phyloP scores from a whole-genome alignment of 2,797 vertebrate species.

The Otolemur crassicaudatus region DNA sequence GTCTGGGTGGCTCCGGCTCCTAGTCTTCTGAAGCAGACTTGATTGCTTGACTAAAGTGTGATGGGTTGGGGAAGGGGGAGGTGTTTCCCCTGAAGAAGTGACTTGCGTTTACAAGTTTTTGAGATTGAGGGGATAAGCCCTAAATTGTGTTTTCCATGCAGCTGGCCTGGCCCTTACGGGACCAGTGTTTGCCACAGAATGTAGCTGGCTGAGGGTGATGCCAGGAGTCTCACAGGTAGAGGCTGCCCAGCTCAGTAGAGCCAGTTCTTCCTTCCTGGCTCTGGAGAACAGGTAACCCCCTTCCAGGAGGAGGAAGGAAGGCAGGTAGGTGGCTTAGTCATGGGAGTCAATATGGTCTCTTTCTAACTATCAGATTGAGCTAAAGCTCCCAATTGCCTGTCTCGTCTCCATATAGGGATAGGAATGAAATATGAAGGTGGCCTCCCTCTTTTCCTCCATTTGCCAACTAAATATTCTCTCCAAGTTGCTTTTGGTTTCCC shows the following conservation, averaged over 20 bases:
- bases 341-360: neutral
- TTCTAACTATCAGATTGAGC: neutral
- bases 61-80: neutral
- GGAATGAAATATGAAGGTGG: neutral
- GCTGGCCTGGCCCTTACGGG: neutral
- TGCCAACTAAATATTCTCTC: neutral
- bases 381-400: neutral
- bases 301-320: neutral
- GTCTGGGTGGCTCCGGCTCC: neutral
- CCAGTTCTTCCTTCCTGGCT: neutral
- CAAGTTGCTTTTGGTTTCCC: neutral
- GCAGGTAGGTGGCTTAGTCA: neutral
- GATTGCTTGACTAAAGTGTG: neutral
- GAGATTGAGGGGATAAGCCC: neutral
- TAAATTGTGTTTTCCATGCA: neutral
- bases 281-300: neutral
- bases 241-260: rapidly evolving
- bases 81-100: neutral
- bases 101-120: neutral
- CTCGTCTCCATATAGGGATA: neutral
- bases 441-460: neutral
- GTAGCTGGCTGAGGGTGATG: no score
- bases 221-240: rapidly evolving
- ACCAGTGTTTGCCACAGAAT: neutral
- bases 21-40: neutral